Evolutionary conservation across 2,888 invertebrate species (phyloP), one percentile per base, ranked within the genome.

Genomic region (Ypsolopha scabrella): DNA sequence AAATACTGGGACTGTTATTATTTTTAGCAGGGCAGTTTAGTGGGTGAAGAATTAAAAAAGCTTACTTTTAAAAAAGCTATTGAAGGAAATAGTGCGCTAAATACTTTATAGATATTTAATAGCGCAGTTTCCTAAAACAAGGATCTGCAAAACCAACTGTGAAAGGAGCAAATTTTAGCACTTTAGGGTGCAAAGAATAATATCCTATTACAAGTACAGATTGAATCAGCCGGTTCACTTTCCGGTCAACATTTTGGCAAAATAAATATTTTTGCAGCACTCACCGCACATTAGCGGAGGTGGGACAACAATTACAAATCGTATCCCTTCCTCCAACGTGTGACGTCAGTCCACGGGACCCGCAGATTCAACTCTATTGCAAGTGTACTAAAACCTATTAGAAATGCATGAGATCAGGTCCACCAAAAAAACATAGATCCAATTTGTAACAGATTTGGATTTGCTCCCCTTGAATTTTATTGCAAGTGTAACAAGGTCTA

Each of bases 211-310:
- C 24, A 24, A 2, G 24, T 24, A 24, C 24, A 24, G 24, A 24
- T 24, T 24, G 24, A 24, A 24, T 3, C 24, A 9, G 14, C 9
- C 43, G 24, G 43, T 46, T 10, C 46, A 33, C 46, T 46, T 13
- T n/a, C 48, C 37, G 48, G 37, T 37, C 36, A 8, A 52, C 50
- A 52, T 55, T 56, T 55, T 46, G 53, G 52, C 49, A 58, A 51
- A 55, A 54, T 57, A 55, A 68, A 69, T 68, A 65, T 69, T 67
- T 48, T 64, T 54, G 55, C 55, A 63, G 57, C 61, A 60, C 62
- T 64, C 57, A 38, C 51, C 51, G 54, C 58, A 58, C 61, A 61
- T 61, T 64, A 61, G 59, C 57, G 54, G 53, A 43, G 24, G 24
- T 24, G 24, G 52, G 50, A 52, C 35, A 58, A 62, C 59, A 61